Conservation (phyloP, 1,140 invertebrate species). For the Pantala flavescens region DNA sequence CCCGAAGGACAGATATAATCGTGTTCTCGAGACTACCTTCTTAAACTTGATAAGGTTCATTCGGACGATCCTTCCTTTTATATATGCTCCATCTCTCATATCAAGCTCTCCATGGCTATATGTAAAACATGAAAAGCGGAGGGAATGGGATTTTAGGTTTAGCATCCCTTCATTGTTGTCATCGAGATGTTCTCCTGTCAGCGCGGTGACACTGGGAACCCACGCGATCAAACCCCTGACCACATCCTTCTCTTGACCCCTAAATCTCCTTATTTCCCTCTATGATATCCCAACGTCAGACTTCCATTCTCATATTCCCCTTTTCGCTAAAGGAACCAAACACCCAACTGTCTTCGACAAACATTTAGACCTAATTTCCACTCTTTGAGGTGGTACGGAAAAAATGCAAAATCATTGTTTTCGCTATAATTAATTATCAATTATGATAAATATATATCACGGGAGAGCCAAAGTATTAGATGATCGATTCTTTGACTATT, state of each 20-base stretch:
- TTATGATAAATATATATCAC: too few relatives aligned
- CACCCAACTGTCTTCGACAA: background rate
- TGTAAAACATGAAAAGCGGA: background rate
- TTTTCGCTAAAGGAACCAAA: background rate
- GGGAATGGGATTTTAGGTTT: background rate
- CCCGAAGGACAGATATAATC: too few relatives aligned
- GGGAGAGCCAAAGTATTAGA: too few relatives aligned
- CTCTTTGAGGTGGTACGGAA: too few relatives aligned
- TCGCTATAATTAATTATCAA: too few relatives aligned
- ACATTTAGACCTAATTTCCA: background rate
- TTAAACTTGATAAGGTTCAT: too few relatives aligned
- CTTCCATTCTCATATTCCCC: background rate
- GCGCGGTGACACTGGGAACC: background rate
- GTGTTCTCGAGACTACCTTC: too few relatives aligned
- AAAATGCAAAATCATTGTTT: too few relatives aligned
- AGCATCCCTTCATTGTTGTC: conserved; percentile 1
- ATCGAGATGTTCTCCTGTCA: background rate
- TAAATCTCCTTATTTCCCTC: background rate
- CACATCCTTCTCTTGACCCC: conserved; percentile 7
- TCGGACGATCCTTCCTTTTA: too few relatives aligned
- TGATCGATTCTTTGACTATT: too few relatives aligned
- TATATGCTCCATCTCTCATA: too few relatives aligned
- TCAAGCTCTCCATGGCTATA: background rate
- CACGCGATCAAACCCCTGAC: conserved; percentile 6
- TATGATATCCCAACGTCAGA: background rate